Evolutionary conservation across 2,888 invertebrate species (phyloP).

Genomic region (Metallyticus violacea): DNA sequence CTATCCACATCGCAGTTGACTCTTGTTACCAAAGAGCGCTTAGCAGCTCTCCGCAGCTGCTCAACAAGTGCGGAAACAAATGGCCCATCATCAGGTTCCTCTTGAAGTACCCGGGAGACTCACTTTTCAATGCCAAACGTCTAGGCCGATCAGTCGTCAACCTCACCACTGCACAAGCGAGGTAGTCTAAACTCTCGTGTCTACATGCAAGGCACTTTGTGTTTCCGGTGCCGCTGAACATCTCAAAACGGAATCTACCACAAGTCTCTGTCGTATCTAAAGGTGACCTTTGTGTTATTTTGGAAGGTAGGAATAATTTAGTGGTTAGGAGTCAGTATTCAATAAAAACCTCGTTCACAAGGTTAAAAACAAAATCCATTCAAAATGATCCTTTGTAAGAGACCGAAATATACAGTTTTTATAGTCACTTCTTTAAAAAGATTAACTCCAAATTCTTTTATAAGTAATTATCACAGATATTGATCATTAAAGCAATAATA

Average conservation of each 20-base stretch:
- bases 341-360: too few species aligned
- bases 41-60: background rate
- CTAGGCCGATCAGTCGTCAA: background rate
- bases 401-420: too few species aligned
- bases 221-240: background rate
- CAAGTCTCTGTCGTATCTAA: too few species aligned
- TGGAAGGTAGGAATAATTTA: too few species aligned
- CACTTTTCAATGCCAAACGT: background rate
- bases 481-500: too few species aligned
- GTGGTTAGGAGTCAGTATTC: too few species aligned
- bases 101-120: background rate
- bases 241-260: background rate
- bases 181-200: background rate
- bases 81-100: background rate
- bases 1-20: background rate
- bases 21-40: background rate
- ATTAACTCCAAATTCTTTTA: too few species aligned
- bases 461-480: too few species aligned
- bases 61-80: background rate
- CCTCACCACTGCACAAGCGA: background rate
- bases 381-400: too few species aligned
- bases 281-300: too few species aligned
- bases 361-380: too few species aligned
- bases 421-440: too few species aligned
- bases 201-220: background rate